Percentiles rank a stretch among this genome's conserved stretches.
These are phyloP conservation scores for Hoplodrina blanda DNA, from an alignment of 2,888 invertebrate species.

Conservation along the genomic window DNA sequence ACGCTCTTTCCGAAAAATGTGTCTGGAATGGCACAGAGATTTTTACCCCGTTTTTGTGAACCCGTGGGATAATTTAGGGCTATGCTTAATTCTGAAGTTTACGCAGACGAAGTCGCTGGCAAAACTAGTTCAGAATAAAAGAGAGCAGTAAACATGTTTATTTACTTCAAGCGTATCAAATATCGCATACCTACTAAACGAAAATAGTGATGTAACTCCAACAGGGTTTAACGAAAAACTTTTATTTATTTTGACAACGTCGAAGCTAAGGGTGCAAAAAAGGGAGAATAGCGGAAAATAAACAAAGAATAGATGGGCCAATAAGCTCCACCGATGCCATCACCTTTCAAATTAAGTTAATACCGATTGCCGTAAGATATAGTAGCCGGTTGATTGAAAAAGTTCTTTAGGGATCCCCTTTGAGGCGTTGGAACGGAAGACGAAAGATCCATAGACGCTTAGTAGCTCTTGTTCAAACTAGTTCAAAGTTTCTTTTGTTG, in stretches of 20 bases:
- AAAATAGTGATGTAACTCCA: slow-evolving; percentile 27
- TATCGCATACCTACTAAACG: background rate
- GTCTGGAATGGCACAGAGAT: no score
- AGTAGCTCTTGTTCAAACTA: slow-evolving; percentile 30
- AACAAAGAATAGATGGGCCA: slow-evolving; percentile 58
- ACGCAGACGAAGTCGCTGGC: no score
- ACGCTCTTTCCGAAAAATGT: no score
- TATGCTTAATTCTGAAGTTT: no score
- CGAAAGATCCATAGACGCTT: slow-evolving; percentile 45
- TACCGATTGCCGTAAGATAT: slow-evolving; percentile 75
- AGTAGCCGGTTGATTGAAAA: slow-evolving; percentile 83
- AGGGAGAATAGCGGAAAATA: slow-evolving; percentile 45
- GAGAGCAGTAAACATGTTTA: no score
- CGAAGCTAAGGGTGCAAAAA: slow-evolving; percentile 36
- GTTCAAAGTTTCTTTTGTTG: slow-evolving; percentile 41
- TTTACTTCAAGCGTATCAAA: no score
- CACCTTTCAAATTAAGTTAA: slow-evolving; percentile 74
- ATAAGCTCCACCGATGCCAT: slow-evolving; percentile 61
- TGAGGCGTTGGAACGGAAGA: slow-evolving; percentile 39
- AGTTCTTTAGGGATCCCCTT: slow-evolving; percentile 71
- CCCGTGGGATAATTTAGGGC: no score
- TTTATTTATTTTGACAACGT: slow-evolving; percentile 38
- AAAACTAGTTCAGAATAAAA: no score
- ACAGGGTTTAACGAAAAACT: slow-evolving; percentile 13
- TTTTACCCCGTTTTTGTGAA: no score